Evolutionary conservation across 2,888 invertebrate species (phyloP), one percentile per base, ranked within the genome.

Genomic region (Diaperis boleti): DNA sequence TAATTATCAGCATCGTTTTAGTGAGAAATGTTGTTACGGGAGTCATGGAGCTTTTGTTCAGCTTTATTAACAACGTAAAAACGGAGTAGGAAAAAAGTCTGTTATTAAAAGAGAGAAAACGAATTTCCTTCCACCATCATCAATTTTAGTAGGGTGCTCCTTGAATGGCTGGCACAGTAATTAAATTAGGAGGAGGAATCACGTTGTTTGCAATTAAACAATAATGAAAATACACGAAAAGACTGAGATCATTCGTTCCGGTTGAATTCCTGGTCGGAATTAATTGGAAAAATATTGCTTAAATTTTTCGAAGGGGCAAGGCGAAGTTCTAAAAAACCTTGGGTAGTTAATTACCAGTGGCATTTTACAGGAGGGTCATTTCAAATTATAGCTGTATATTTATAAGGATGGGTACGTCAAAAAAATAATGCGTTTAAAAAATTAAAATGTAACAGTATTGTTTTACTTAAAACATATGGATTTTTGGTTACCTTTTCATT

Each of bases 181-280:
- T 52, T 52, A 39, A 52, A 52, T 52, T 52, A 52, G 18, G 26
- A 52, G 39, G 52, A 11, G 22, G 52, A 18, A 39, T 39, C 26
- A 35, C 52, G 52, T 22, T 22, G 52, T n/a, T 13, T 15, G 26
- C 29, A 52, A 52, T 52, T 52, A 52, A 39, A 52, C 52, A 52
- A 52, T 52, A 39, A 52, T 39, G 52, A 26, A 52, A 52, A 39
- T 33, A 31, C 47, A 20, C 20, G 18, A 20, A 42, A 18, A 42
- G 41, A 42, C 41, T 33, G 11, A 33, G 11, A 13, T 5, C 33
- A 33, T 33, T 33, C 5, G 33, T 33, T 33, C 13, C 11, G 33
- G 11, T 4, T 5, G 33, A 33, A 33, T 33, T 33, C 13, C 11
- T 26, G 33, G 33, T 33, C 13, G 33, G 2, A 11, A 13, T 5